These are phyloP conservation scores for Dicaeum eximium DNA, from an alignment of 2,113 vertebrate species.

Conservation along the genomic window DNA sequence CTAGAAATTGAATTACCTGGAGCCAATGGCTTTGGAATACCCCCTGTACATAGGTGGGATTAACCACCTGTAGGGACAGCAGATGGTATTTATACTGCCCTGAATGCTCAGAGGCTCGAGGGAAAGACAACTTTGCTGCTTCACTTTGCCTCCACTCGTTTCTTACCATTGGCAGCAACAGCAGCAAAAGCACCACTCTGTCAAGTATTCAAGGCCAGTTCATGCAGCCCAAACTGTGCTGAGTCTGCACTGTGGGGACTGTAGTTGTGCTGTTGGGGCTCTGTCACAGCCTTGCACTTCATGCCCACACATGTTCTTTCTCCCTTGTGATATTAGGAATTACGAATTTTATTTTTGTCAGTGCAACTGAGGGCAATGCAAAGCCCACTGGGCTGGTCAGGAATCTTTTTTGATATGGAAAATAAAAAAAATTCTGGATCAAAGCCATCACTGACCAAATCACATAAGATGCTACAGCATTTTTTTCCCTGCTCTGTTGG, in stretches of 20 bases:
- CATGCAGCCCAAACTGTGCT: neutral
- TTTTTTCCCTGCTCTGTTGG: neutral
- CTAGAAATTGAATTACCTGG: neutral
- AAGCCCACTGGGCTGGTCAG: neutral
- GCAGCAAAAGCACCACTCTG: neutral
- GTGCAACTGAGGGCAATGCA: neutral
- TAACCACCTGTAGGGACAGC: neutral
- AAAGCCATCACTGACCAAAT: neutral
- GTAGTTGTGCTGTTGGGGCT: neutral
- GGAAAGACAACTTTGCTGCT: neutral
- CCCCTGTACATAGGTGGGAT: neutral
- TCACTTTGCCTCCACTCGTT: neutral
- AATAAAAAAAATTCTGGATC: neutral
- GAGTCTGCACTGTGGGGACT: neutral
- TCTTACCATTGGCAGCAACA: neutral
- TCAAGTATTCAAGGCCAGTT: neutral
- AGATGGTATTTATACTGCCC: neutral
- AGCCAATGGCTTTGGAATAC: neutral
- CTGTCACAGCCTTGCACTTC: neutral
- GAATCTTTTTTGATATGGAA: neutral
- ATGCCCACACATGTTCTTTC: neutral
- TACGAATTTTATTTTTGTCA: neutral
- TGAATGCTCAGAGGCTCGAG: neutral
- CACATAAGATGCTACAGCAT: neutral
- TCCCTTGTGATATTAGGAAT: neutral